These are phyloP conservation scores for Piezodorus guildinii DNA, from an alignment of 1,140 invertebrate genomes.

Conservation along the genomic window DNA sequence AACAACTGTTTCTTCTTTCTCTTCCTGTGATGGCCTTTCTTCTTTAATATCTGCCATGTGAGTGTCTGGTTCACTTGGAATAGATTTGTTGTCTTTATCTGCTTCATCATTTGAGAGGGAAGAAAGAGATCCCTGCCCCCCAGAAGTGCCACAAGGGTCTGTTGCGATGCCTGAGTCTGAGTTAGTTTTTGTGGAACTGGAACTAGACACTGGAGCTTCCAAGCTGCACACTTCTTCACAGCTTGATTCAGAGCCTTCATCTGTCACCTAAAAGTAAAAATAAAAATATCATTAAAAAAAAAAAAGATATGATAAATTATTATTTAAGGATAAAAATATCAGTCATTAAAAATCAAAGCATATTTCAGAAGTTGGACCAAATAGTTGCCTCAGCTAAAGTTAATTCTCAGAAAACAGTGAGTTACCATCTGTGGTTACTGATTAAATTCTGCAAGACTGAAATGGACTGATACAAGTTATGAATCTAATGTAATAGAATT, in stretches of 20 bases:
- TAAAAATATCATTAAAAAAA: too few relatives aligned
- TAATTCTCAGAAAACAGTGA: too few relatives aligned
- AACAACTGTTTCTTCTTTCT: not conserved
- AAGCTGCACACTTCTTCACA: conserved; percentile 30
- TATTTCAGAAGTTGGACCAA: too few relatives aligned
- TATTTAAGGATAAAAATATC: too few relatives aligned
- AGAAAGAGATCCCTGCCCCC: conserved; percentile 13
- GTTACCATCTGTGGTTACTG: too few relatives aligned
- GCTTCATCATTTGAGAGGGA: conserved; percentile 8
- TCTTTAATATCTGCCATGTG: not conserved
- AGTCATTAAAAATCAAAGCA: too few relatives aligned
- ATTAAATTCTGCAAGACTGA: too few relatives aligned
- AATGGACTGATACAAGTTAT: too few relatives aligned
- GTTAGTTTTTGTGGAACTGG: conserved; percentile 26
- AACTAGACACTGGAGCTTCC: conserved; percentile 24
- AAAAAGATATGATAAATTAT: too few relatives aligned
- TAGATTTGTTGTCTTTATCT: conserved; percentile 4
- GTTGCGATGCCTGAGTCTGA: conserved; percentile 30
- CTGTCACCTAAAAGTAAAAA: conserved; percentile 26
- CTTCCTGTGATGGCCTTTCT: not conserved
- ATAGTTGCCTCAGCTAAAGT: too few relatives aligned
- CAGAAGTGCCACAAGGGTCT: conserved; percentile 27
- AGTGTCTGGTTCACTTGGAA: not conserved
- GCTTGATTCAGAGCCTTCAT: conserved; percentile 30
- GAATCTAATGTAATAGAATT: too few relatives aligned